These are phyloP conservation scores for Porites rus DNA, from an alignment of 92 coral and sea anemone genomes.

Conservation along the genomic window DNA sequence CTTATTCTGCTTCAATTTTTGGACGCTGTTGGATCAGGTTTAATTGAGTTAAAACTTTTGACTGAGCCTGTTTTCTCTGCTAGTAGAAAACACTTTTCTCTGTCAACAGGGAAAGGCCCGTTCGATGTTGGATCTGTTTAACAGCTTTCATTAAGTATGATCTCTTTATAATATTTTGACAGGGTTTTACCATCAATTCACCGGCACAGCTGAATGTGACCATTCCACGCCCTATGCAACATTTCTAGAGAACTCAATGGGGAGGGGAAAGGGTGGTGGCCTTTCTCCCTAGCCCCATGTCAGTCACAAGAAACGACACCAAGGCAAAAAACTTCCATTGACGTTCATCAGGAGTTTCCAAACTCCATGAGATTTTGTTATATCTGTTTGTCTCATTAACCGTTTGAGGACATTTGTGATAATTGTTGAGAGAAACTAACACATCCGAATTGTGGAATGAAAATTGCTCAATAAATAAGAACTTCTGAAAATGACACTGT, in stretches of 20 bases:
- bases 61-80: no score
- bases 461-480: no score
- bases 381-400: background rate
- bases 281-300: no score
- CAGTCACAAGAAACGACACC: background rate
- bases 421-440: background rate
- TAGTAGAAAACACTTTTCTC: no score
- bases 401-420: background rate
- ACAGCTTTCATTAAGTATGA: background rate
- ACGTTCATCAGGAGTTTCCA: background rate
- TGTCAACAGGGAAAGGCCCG: no score
- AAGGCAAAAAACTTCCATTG: background rate
- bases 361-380: background rate
- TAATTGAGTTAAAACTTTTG: no score
- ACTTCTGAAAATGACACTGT: no score
- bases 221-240: constrained; percentile 10
- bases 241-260: background rate
- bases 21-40: no score
- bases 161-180: background rate
- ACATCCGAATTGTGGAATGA: no score
- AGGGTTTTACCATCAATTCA: constrained; percentile 11
- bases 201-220: background rate
- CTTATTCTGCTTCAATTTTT: no score
- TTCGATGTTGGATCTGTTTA: no score
- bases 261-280: no score